Evolutionary conservation across 2,113 vertebrate genomes (phyloP).

Genomic region (Hippocampus abdominalis): DNA sequence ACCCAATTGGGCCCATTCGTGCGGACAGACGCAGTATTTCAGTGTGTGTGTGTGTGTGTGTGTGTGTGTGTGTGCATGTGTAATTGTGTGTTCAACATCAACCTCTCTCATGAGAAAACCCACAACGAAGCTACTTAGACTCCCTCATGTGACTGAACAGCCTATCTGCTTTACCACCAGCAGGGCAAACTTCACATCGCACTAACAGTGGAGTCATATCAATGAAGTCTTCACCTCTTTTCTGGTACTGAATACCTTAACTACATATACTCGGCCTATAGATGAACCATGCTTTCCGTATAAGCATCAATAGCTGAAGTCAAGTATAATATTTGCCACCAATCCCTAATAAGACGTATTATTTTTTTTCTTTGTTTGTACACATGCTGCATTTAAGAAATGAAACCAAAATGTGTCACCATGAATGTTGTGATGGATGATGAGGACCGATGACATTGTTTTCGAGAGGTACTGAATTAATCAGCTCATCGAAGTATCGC

Average conservation of each 20-base stretch:
- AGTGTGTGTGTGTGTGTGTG: not conserved
- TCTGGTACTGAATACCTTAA: conserved; percentile 51
- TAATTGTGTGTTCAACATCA: conserved; percentile 40
- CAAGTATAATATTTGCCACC: conserved; percentile 47
- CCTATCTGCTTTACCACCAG: conserved; percentile 46
- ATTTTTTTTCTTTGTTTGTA: conserved; percentile 53
- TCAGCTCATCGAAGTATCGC: conserved; percentile 50
- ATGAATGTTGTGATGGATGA: conserved; percentile 72
- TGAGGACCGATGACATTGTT: conserved; percentile 44
- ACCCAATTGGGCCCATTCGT: conserved; percentile 37
- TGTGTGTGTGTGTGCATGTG: not conserved
- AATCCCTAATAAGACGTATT: conserved; percentile 50
- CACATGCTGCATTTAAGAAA: conserved; percentile 49
- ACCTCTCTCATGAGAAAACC: conserved; percentile 39
- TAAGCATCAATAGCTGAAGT: conserved; percentile 51
- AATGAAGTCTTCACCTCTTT: conserved; percentile 25
- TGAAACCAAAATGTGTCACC: conserved; percentile 69
- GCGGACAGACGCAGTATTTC: conserved; percentile 34
- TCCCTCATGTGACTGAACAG: conserved; percentile 41
- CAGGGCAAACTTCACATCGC: conserved; percentile 51
- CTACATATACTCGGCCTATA: conserved; percentile 60
- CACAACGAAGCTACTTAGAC: conserved; percentile 34
- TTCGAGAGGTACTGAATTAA: conserved; percentile 35
- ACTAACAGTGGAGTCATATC: conserved; percentile 37
- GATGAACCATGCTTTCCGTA: conserved; percentile 50